These are phyloP conservation scores for Daubentonia madagascariensis DNA, from an alignment of 2,113 vertebrate genomes.

Conservation along the genomic window DNA sequence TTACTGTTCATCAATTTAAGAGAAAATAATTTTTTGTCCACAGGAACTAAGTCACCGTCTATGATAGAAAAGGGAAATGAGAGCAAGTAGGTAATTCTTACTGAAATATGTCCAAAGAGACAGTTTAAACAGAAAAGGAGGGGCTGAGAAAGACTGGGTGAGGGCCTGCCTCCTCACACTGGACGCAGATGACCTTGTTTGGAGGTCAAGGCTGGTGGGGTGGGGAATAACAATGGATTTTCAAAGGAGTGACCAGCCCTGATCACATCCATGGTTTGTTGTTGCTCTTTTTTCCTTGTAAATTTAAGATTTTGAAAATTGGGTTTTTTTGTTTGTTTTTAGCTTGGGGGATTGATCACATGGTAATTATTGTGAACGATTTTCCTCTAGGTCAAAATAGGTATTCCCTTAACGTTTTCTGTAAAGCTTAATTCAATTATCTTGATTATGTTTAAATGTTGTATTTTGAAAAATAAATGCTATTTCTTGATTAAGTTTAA, in stretches of 20 bases:
- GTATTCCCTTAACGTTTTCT: neutral
- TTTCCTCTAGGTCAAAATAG: neutral
- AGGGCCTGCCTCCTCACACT: no score
- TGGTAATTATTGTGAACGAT: neutral
- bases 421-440: neutral
- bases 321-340: neutral
- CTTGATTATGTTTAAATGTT: neutral
- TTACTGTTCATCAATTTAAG: neutral
- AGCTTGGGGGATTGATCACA: neutral
- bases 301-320: neutral
- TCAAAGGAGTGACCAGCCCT: neutral
- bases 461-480: neutral
- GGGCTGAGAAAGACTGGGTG: neutral
- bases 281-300: neutral
- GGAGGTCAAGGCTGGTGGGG: neutral
- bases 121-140: neutral
- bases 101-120: neutral
- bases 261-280: neutral
- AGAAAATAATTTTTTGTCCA: neutral
- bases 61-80: neutral
- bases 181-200: neutral
- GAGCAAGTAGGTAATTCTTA: neutral
- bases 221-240: neutral
- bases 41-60: neutral
- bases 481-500: neutral